These are phyloP conservation scores for Paragorgia papillata DNA, from an alignment of 92 coral and sea anemone species.

Conservation along the genomic window DNA sequence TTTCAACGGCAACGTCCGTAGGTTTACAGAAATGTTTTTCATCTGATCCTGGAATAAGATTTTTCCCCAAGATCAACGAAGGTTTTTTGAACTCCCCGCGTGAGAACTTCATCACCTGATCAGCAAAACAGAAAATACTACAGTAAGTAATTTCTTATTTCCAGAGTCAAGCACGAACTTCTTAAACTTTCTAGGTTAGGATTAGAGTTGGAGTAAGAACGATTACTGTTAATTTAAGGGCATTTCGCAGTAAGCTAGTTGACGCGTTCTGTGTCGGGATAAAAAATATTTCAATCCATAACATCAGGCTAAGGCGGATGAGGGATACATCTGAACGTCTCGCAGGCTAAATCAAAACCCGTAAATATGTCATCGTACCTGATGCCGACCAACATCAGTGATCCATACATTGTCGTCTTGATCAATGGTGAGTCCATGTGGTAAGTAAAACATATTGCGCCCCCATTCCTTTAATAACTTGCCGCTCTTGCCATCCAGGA, in stretches of 20 bases:
- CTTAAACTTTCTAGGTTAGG: too few relatives aligned
- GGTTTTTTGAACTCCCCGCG: conserved; percentile 38
- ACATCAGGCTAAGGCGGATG: too few relatives aligned
- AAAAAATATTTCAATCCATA: too few relatives aligned
- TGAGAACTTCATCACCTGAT: conserved; percentile 82
- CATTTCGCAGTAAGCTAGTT: too few relatives aligned
- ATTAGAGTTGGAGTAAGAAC: too few relatives aligned
- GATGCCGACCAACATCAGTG: conserved; percentile 93
- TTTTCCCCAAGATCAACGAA: conserved; percentile 59
- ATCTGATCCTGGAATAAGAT: conserved; percentile 74
- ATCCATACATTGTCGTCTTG: conserved; percentile 80
- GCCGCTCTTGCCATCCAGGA: conserved; percentile 72
- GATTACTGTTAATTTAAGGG: too few relatives aligned
- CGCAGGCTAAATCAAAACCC: too few relatives aligned
- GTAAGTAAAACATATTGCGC: conserved; percentile 69
- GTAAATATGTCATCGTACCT: too few relatives aligned
- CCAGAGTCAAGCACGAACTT: too few relatives aligned
- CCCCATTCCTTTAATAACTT: conserved; percentile 59
- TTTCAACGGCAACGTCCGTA: conserved; percentile 92
- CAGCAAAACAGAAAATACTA: background rate
- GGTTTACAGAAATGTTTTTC: conserved; percentile 89
- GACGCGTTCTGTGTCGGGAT: too few relatives aligned
- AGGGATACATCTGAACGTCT: too few relatives aligned
- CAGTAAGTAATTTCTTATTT: background rate
- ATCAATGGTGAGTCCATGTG: conserved; percentile 90